phyloP scores from a whole-genome alignment of 2,888 invertebrate genomes.

The Myopa testacea region DNA sequence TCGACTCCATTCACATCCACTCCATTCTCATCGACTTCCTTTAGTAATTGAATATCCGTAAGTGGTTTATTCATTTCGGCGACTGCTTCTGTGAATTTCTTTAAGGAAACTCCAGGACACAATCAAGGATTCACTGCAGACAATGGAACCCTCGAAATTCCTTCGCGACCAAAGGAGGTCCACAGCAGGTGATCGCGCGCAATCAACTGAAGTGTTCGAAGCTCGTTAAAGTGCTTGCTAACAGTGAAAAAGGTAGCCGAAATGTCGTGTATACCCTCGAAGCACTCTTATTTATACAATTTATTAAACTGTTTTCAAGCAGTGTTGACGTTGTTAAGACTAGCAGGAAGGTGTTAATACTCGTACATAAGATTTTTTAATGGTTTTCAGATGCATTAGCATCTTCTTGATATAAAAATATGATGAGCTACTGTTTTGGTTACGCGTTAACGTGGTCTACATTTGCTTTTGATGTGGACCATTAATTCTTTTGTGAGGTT shows the following conservation, averaged over 20 bases:
- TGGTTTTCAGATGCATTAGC: slow-evolving; percentile 1
- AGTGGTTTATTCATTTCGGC: slow-evolving; percentile 56
- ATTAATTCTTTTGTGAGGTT: slow-evolving; percentile 6
- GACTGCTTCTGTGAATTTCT: background rate
- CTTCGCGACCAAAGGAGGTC: background rate
- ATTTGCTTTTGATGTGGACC: background rate
- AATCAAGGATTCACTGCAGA: background rate
- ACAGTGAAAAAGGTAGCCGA: background rate
- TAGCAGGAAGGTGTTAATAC: slow-evolving; percentile 29
- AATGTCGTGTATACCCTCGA: background rate
- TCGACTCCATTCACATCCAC: slow-evolving; percentile 28
- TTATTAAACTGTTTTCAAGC: background rate
- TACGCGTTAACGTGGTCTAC: background rate
- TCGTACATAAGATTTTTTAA: slow-evolving; percentile 32
- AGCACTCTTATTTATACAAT: background rate
- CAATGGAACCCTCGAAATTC: background rate
- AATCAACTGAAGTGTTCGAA: slow-evolving; percentile 11
- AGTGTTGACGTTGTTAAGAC: background rate
- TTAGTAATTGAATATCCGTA: slow-evolving; percentile 57
- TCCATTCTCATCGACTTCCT: slow-evolving; percentile 54
- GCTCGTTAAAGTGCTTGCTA: background rate
- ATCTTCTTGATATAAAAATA: slow-evolving; percentile 48
- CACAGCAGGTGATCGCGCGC: background rate
- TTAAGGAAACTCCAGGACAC: background rate
- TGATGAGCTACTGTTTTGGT: slow-evolving; percentile 46